phyloP scores from a whole-genome alignment of 2,797 vertebrate genomes.

The Buceros bicornis region DNA sequence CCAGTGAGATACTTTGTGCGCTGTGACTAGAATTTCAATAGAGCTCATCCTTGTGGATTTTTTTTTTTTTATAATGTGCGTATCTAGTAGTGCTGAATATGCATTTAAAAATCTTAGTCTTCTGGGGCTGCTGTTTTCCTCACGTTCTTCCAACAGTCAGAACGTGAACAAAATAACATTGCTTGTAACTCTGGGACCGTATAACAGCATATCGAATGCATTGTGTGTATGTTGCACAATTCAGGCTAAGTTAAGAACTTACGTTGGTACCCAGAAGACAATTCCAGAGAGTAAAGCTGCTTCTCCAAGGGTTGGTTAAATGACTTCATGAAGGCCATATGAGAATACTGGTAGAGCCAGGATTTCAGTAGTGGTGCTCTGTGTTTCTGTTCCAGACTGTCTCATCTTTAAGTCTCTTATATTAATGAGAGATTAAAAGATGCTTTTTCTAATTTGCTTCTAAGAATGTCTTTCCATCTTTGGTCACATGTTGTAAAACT shows the following conservation, averaged over 20 bases:
- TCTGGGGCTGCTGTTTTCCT: neutral
- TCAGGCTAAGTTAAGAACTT: neutral
- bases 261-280: neutral
- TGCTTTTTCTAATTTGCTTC: neutral
- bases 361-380: neutral
- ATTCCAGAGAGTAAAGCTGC: neutral
- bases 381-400: neutral
- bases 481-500: no score
- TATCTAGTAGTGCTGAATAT: slow-evolving; percentile 1
- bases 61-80: neutral
- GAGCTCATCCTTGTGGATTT: neutral
- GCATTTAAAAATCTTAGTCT: neutral
- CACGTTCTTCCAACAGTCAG: neutral
- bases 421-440: neutral
- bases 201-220: neutral
- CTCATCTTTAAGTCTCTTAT: neutral
- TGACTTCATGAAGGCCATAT: neutral
- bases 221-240: neutral
- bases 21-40: slow-evolving; percentile 66
- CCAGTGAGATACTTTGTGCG: slow-evolving; percentile 48
- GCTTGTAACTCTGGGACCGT: neutral
- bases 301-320: neutral
- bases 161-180: neutral
- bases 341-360: neutral
- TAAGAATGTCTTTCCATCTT: neutral